Conservation (phyloP, 1,140 invertebrate genomes). For the Cyphomyrmex costatus region DNA sequence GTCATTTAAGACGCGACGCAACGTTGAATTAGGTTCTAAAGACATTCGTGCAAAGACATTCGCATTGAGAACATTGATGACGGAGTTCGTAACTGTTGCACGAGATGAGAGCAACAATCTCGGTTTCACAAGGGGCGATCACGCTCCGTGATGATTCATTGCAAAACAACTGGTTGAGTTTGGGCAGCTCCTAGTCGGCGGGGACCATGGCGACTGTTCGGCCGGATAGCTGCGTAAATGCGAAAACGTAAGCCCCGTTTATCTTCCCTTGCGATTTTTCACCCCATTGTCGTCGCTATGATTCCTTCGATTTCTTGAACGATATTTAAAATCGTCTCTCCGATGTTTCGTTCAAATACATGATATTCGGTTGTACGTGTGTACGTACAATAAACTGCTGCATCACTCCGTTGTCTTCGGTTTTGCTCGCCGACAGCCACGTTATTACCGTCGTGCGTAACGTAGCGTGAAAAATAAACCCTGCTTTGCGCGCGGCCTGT, state of each 20-base stretch:
- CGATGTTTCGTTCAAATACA: background rate
- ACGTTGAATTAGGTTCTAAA: background rate
- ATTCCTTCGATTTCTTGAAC: background rate
- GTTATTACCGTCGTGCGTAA: slow-evolving; percentile 26
- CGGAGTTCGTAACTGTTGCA: background rate
- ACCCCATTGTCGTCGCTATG: background rate
- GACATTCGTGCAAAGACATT: background rate
- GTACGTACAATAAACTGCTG: slow-evolving; percentile 26
- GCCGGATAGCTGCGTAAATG: background rate
- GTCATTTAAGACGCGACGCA: background rate
- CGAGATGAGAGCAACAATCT: slow-evolving; percentile 35
- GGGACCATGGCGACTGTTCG: slow-evolving; percentile 46
- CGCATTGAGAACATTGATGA: background rate
- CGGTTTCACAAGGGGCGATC: background rate
- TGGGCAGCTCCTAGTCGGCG: slow-evolving; percentile 15
- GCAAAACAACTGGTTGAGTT: slow-evolving; percentile 19
- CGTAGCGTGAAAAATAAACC: slow-evolving; percentile 31
- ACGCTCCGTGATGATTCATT: background rate
- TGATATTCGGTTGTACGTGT: background rate
- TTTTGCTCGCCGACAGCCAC: slow-evolving; percentile 5
- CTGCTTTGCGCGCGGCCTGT: slow-evolving; percentile 18
- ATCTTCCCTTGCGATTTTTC: background rate
- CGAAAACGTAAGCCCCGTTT: slow-evolving; percentile 43
- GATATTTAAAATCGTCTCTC: background rate
- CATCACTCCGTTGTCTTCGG: slow-evolving; percentile 34